Evolutionary conservation across 2,888 invertebrate species (phyloP).

Genomic region (Stomorhina lunata): DNA sequence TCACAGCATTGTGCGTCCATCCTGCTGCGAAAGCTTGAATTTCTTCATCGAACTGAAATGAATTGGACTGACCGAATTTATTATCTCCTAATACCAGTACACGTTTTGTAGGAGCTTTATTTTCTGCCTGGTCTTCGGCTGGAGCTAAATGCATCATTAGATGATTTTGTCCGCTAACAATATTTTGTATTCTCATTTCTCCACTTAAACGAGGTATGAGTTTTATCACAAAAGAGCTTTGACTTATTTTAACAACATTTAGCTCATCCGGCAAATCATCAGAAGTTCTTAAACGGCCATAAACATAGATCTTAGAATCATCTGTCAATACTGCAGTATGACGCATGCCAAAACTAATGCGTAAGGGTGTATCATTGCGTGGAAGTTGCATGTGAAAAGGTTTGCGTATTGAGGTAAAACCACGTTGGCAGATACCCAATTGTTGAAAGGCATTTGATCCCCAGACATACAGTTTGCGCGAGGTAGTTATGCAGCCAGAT

Average conservation of each 20-base stretch:
- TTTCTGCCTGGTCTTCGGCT: constrained; percentile 55
- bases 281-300: constrained; percentile 75
- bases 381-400: constrained; percentile 76
- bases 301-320: constrained; percentile 76
- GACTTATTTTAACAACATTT: constrained; percentile 73
- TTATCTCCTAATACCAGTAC: constrained; percentile 90
- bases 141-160: constrained; percentile 77
- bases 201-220: constrained; percentile 71
- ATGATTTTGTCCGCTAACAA: constrained; percentile 91
- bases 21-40: constrained; percentile 83
- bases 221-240: constrained; percentile 75
- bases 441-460: constrained; percentile 91
- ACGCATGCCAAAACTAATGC: constrained; percentile 77
- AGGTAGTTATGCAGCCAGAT: constrained; percentile 86
- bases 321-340: constrained; percentile 77
- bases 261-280: constrained; percentile 74
- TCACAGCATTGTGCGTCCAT: constrained; percentile 88
- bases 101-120: constrained; percentile 74
- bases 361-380: constrained; percentile 72
- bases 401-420: constrained; percentile 75
- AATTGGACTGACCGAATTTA: constrained; percentile 87
- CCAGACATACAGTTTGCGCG: constrained; percentile 88
- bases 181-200: constrained; percentile 81
- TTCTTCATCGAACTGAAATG: constrained; percentile 80
- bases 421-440: constrained; percentile 83